Evolutionary conservation across 2,797 vertebrate genomes (phyloP).

Genomic region (Paramormyrops hopkinsi): DNA sequence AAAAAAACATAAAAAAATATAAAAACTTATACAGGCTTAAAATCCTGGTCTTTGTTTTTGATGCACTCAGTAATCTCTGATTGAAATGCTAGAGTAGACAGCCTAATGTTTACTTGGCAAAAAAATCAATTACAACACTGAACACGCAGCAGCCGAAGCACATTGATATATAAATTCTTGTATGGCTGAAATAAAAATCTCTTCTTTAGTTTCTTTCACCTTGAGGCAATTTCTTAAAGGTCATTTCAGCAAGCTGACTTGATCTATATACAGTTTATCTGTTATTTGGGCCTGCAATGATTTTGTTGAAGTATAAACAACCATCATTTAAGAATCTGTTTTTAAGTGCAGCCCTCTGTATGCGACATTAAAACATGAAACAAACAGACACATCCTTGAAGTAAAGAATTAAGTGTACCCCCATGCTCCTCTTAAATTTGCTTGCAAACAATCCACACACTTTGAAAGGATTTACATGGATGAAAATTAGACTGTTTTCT

Average conservation of each 20-base stretch:
- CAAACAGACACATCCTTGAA: neutral
- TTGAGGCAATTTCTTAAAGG: constrained; percentile 5
- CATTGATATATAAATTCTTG: constrained; percentile 17
- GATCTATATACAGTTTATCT: neutral
- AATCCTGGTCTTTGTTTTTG: constrained; percentile 15
- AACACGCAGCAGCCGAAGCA: neutral
- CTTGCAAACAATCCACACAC: neutral
- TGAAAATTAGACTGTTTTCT: neutral
- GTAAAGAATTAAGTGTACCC: neutral
- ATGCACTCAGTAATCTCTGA: constrained; percentile 17
- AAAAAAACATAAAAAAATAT: neutral
- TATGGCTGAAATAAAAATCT: neutral
- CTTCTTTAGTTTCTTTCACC: neutral
- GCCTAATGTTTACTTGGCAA: constrained; percentile 20
- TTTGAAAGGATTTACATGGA: neutral
- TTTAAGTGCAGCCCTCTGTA: neutral
- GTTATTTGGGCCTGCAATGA: neutral
- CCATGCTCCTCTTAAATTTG: neutral
- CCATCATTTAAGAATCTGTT: neutral
- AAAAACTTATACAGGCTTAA: neutral
- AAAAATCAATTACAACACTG: constrained; percentile 22
- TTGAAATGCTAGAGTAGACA: constrained; percentile 12
- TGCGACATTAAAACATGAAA: neutral
- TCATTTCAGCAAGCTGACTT: neutral
- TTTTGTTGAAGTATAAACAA: neutral